Percentiles rank a stretch among this genome's conserved stretches.
phyloP scores from a whole-genome alignment of 2,113 vertebrate genomes.

The Actenoides lindsayi region DNA sequence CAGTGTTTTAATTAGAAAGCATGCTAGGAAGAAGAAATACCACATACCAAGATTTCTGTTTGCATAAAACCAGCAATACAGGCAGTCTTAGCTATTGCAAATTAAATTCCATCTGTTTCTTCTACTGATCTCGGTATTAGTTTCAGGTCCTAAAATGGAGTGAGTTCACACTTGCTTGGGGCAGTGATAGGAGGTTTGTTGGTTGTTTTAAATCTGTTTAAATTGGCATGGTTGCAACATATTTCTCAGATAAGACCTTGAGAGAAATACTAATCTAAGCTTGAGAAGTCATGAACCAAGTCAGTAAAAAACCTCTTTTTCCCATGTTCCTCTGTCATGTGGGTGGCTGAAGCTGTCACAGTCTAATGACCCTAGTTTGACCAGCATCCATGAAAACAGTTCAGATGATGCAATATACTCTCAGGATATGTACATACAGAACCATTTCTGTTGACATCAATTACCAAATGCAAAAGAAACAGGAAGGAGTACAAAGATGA shows the following conservation, averaged over 20 bases:
- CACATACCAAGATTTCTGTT: background rate
- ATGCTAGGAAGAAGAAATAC: background rate
- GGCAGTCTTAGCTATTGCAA: background rate
- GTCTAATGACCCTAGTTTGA: rapidly evolving
- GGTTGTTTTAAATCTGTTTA: background rate
- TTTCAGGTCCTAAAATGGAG: background rate
- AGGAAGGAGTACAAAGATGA: background rate
- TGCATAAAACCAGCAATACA: background rate
- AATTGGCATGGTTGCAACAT: background rate
- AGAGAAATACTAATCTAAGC: background rate
- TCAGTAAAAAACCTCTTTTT: background rate
- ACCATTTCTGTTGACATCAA: background rate
- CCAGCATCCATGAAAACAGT: background rate
- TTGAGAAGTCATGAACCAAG: background rate
- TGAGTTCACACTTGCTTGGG: background rate
- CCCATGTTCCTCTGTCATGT: background rate
- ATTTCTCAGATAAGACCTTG: background rate
- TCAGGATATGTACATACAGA: background rate
- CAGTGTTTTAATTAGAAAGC: background rate
- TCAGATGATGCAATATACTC: background rate
- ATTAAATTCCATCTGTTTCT: background rate
- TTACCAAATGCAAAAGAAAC: background rate
- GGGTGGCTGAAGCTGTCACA: background rate
- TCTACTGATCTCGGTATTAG: background rate
- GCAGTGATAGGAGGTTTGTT: background rate